Evolutionary conservation across 2,797 vertebrate species (phyloP), one percentile per base, ranked within the genome.

Genomic region (Sciurus carolinensis): DNA sequence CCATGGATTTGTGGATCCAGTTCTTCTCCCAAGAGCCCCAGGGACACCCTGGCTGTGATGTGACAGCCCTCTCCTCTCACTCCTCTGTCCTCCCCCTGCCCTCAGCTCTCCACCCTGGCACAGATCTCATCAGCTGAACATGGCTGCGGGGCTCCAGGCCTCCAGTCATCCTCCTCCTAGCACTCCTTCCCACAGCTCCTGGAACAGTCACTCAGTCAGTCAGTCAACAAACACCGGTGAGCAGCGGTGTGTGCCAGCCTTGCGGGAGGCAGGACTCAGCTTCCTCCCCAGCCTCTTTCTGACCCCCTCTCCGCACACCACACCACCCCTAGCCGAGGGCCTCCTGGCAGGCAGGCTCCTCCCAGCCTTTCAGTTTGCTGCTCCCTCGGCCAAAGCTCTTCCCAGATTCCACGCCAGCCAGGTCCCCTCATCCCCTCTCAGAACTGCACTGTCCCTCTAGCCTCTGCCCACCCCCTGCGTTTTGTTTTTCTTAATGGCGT

Each of bases 1-100:
- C 30, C 11, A 0, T 1, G 3, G 76, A 50, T 20, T 11, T 33
- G 13, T 2, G 15, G 52, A 15, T 22, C 36, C 20, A 15, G 54
- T 7, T 47, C 52, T 91, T 47, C 90, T 77, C 54, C 2, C 4
- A 54, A 39, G 33, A 87, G 57, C 52, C 93, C 64, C 0, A 0
- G 20, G 36, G 50, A 30, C 33, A 54, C 6, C 62, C 66, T 2
- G 69, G 15, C 36, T 30, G 44, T 22, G 12, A 2, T 4, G 10
- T 2, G 10, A 3, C 12, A 18, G 6, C 2, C 12, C 14, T n/a
- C 44, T 47, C 47, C 72, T 77, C 47, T 77, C 15, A 26, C 9
- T 17, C 73, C 59, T 11, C 4, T 13, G 7, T 52, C 66, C 33
- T 86, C 50, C 39, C 47, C 0, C 0, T 13, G 39, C 12, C n/a